Evolutionary conservation across 2,888 invertebrate genomes (phyloP).

Genomic region (Luperina nickerlii): DNA sequence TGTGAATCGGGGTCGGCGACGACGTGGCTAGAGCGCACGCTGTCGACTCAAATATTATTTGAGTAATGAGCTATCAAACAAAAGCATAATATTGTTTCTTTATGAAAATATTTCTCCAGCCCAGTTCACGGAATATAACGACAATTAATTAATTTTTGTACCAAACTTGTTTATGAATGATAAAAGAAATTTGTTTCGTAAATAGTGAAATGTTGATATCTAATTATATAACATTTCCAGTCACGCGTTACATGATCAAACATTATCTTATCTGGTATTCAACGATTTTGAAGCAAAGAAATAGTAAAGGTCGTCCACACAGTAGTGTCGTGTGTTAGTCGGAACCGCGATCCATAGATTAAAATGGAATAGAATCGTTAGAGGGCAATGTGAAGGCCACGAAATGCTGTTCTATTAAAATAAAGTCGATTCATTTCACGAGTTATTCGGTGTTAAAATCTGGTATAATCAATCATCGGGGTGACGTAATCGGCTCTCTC

Average conservation of each 20-base stretch:
- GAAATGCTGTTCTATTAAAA: slow-evolving; percentile 51
- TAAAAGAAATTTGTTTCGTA: slow-evolving; percentile 58
- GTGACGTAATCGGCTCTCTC: slow-evolving; percentile 58
- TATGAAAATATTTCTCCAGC: slow-evolving; percentile 32
- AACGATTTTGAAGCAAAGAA: slow-evolving; percentile 59
- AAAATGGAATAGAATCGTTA: slow-evolving; percentile 43
- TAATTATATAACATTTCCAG: slow-evolving; percentile 60
- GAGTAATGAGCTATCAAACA: slow-evolving; percentile 41
- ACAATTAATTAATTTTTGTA: slow-evolving; percentile 34
- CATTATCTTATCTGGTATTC: slow-evolving; percentile 65
- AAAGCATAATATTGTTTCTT: slow-evolving; percentile 43
- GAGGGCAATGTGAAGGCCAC: slow-evolving; percentile 65
- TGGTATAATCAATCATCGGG: slow-evolving; percentile 59
- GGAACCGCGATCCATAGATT: slow-evolving; percentile 35
- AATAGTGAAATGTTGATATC: slow-evolving; percentile 59
- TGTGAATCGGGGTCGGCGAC: slow-evolving; percentile 8
- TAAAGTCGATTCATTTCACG: slow-evolving; percentile 61
- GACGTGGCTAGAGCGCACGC: slow-evolving; percentile 9
- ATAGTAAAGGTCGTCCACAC: slow-evolving; percentile 51
- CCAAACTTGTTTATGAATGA: slow-evolving; percentile 51
- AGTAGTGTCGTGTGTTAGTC: slow-evolving; percentile 27
- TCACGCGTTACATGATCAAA: slow-evolving; percentile 59
- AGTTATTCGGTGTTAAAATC: slow-evolving; percentile 52
- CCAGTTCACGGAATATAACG: slow-evolving; percentile 25
- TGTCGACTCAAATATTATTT: slow-evolving; percentile 40